Conservation (phyloP, 1,140 invertebrate species). For the Geopemphigus sp. region DNA sequence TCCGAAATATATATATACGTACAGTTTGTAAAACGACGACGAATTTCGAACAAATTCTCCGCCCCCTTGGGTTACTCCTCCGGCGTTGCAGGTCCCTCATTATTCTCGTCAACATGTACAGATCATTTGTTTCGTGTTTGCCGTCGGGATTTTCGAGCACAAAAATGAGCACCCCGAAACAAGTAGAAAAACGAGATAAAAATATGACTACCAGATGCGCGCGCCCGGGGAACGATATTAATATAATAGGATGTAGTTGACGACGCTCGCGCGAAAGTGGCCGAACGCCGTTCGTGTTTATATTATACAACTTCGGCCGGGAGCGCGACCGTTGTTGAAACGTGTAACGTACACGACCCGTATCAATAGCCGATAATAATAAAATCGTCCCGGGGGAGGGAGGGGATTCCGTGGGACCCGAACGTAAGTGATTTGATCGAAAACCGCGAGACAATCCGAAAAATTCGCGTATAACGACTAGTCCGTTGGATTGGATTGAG, state of each 20-base stretch:
- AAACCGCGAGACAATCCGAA: too few species aligned
- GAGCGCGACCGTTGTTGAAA: too few species aligned
- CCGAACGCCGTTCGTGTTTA: too few species aligned
- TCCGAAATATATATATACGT: constrained; percentile 10
- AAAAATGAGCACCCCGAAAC: constrained; percentile 21
- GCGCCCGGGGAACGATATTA: not conserved
- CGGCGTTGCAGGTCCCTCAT: not conserved
- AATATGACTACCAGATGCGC: constrained; percentile 19
- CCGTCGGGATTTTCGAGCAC: constrained; percentile 11
- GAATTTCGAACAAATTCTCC: constrained; percentile 26
- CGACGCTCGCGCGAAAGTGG: too few species aligned
- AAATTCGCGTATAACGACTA: too few species aligned
- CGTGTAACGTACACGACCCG: not conserved
- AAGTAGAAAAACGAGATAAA: constrained; percentile 29
- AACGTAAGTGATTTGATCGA: too few species aligned
- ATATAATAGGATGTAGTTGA: not conserved
- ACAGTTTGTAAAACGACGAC: not conserved
- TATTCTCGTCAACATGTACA: constrained; percentile 19
- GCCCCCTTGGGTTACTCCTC: not conserved
- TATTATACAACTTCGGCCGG: too few species aligned
- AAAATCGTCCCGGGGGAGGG: too few species aligned
- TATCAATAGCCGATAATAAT: too few species aligned
- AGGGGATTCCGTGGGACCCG: too few species aligned
- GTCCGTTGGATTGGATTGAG: too few species aligned
- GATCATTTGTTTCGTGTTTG: constrained; percentile 36